Evolutionary conservation across 1,140 invertebrate species (phyloP), one percentile per base, ranked within the genome.

Genomic region (Heterodera schachtii): DNA sequence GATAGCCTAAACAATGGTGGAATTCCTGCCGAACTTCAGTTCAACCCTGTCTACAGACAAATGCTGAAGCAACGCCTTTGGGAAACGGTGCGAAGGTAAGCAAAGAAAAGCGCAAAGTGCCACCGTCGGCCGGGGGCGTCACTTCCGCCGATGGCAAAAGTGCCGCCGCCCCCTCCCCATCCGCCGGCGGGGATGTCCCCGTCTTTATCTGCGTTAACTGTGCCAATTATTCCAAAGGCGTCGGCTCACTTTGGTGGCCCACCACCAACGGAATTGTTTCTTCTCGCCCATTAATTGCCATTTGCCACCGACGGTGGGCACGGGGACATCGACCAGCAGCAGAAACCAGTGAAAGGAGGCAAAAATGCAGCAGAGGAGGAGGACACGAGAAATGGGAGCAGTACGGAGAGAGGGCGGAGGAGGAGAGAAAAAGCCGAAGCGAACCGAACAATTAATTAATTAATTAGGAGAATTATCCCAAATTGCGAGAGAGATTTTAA

Each of bases 231-330:
- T 64, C 57, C 19, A 13, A 11, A 64, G 57, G 19, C 57, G 16
- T 19, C 57, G 57, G 5, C 16, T 16, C 13, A 8, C 31, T 7
- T 13, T 19, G 31, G 11, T 13, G 69, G 13, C 19, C 7, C 69
- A 71, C 69, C n/a, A 41, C 69, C 21, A 71, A 13, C 64, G 46
- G 4, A 78, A 78, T 46, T 78, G 77, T 46, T 78, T 78, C 31
- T 70, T 78, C 47, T 78, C 77, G 16, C 77, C 77, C n/a, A 70
- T 78, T n/a, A 64, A 66, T 16, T 78, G 77, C 70, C 77, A 70
- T 69, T 49, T 78, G 11, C 64, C 77, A 11, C 57, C 64, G 21
- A 46, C 66, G n/a, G 46, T 78, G 44, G 77, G 57, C 31, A 71
- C 13, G 9, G 31, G 69, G 69, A 4, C 31, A 6, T 41, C 66